phyloP scores from a whole-genome alignment of 2,113 vertebrate genomes.

The Oophaga pumilio region DNA sequence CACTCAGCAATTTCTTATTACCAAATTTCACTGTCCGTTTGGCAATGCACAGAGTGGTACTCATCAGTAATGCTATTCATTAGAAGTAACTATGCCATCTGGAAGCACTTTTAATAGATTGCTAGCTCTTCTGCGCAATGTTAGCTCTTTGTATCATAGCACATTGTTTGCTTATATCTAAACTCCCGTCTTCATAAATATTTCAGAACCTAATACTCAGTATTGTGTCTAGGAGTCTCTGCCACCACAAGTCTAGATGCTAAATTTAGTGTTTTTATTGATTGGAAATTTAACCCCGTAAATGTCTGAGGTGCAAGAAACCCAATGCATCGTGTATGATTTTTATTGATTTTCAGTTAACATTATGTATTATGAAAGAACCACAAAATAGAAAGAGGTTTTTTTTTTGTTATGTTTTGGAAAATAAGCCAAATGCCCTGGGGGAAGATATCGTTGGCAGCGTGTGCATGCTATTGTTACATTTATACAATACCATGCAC shows the following conservation, averaged over 20 bases:
- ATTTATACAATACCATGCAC: conserved; percentile 19
- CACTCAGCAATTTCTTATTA: neutral
- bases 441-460: conserved; percentile 37
- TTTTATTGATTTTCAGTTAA: conserved; percentile 53
- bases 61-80: neutral
- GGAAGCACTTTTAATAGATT: neutral
- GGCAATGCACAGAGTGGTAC: neutral
- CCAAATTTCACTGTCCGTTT: conserved; percentile 15
- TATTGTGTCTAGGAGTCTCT: neutral
- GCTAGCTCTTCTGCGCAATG: neutral
- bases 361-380: conserved; percentile 37
- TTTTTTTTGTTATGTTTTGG: conserved; percentile 17
- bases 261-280: conserved; percentile 40
- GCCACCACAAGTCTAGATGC: conserved; percentile 14
- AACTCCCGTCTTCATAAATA: neutral
- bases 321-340: conserved; percentile 31
- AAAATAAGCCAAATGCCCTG: conserved; percentile 42
- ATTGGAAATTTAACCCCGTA: conserved; percentile 34
- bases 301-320: conserved; percentile 9
- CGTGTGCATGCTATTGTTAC: conserved; percentile 21
- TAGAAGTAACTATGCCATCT: neutral
- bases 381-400: conserved; percentile 24
- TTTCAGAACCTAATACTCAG: neutral
- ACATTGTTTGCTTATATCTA: neutral
- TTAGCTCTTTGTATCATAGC: neutral